Evolutionary conservation across 2,113 vertebrate species (phyloP).

Genomic region (Mesocricetus auratus): DNA sequence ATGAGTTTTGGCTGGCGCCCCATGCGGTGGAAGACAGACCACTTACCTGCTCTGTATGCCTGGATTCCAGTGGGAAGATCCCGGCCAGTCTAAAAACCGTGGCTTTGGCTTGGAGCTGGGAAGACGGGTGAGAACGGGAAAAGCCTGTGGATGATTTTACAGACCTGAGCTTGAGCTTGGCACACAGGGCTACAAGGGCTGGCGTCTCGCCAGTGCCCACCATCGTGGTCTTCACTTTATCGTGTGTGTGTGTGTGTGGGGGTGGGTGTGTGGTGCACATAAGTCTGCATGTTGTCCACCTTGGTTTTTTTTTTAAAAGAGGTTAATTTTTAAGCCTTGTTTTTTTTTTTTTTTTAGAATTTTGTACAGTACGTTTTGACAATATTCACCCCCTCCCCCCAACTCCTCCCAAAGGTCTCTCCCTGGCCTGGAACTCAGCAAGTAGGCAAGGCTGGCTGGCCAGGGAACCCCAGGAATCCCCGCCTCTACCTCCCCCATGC

Average conservation of each 20-base stretch:
- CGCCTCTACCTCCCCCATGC: not conserved
- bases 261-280: not conserved
- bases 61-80: not conserved
- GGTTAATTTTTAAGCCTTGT: not conserved
- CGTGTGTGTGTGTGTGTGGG: not conserved
- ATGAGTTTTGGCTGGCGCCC: not conserved
- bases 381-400: not conserved
- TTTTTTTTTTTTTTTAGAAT: not conserved
- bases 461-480: not conserved
- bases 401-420: not conserved
- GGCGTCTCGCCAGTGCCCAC: accelerated
- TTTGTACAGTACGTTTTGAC: not conserved
- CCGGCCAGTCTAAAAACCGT: not conserved
- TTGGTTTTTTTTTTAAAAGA: not conserved
- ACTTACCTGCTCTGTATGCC: not conserved
- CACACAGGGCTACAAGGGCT: not conserved
- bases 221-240: not conserved
- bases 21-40: not conserved
- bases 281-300: not conserved
- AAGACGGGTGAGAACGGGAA: not conserved
- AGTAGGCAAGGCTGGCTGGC: not conserved
- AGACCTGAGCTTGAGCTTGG: not conserved
- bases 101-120: not conserved
- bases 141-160: not conserved
- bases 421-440: not conserved